Conservation (phyloP, 2,888 invertebrate species). For the Meghimatium bilineatum region DNA sequence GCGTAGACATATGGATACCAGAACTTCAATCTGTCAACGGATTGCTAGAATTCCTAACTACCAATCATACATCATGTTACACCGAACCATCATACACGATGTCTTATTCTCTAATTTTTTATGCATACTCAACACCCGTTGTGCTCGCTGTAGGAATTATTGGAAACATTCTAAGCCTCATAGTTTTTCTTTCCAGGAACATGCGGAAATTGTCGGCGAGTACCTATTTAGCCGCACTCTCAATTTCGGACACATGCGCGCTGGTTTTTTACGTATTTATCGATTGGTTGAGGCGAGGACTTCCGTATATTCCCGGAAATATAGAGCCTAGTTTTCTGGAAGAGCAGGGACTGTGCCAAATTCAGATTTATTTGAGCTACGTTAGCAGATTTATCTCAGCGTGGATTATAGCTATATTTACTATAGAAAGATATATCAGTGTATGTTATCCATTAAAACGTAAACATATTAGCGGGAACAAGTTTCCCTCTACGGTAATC, state of each 20-base stretch:
- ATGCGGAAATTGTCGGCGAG: constrained; percentile 84
- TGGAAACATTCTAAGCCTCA: constrained; percentile 87
- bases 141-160: constrained; percentile 84
- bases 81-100: too few relatives aligned
- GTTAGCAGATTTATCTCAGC: constrained; percentile 71
- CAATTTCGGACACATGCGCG: constrained; percentile 86
- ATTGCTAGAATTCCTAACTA: too few relatives aligned
- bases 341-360: constrained; percentile 79
- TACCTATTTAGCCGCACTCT: constrained; percentile 87
- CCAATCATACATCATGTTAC: too few relatives aligned
- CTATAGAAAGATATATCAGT: constrained; percentile 73
- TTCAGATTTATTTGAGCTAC: constrained; percentile 80
- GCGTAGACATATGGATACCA: too few relatives aligned
- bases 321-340: constrained; percentile 57
- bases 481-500: constrained; percentile 55
- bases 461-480: constrained; percentile 60
- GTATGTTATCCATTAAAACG: constrained; percentile 72
- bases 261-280: constrained; percentile 80
- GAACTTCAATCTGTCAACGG: too few relatives aligned
- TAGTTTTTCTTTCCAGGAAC: constrained; percentile 86
- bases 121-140: constrained; percentile 84
- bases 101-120: constrained; percentile 65
- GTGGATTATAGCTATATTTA: constrained; percentile 73
- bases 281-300: constrained; percentile 72
- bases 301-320: constrained; percentile 52